A percentile compares a stretch with the other conserved stretches of the same genome.
Conservation (phyloP, 2,888 invertebrate species). For the Acanthopleura granulata region DNA sequence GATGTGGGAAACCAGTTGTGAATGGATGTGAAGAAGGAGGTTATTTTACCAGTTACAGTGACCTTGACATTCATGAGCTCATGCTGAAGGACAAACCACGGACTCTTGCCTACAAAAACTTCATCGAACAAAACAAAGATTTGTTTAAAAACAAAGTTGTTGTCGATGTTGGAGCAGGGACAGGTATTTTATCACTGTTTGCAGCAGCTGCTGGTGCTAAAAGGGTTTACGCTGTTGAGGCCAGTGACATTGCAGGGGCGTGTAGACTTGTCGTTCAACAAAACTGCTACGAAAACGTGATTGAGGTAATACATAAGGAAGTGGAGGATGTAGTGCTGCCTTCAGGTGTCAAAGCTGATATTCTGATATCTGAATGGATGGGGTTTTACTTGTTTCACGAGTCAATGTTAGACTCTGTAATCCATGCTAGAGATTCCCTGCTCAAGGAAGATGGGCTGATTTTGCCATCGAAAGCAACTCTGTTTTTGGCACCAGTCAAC, state of each 20-base stretch:
- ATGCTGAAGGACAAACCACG: slow-evolving; percentile 67
- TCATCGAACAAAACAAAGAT: slow-evolving; percentile 61
- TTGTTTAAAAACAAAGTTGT: slow-evolving; percentile 62
- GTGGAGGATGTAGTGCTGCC: slow-evolving; percentile 61
- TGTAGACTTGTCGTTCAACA: slow-evolving; percentile 56
- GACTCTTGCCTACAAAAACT: slow-evolving; percentile 62
- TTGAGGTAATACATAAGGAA: slow-evolving; percentile 56
- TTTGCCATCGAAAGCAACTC: slow-evolving; percentile 58
- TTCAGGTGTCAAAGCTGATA: slow-evolving; percentile 58
- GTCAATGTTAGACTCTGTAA: slow-evolving; percentile 66
- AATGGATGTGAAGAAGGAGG: slow-evolving; percentile 20
- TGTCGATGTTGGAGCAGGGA: slow-evolving; percentile 72
- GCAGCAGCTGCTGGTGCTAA: slow-evolving; percentile 65
- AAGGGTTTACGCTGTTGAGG: slow-evolving; percentile 66
- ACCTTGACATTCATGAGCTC: slow-evolving; percentile 62
- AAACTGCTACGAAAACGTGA: slow-evolving; percentile 53
- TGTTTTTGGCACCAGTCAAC: slow-evolving; percentile 61
- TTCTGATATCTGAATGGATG: slow-evolving; percentile 70
- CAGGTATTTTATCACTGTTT: slow-evolving; percentile 66
- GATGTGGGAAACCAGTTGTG: neutral
- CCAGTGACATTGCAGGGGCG: slow-evolving; percentile 53
- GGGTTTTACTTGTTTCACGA: slow-evolving; percentile 69
- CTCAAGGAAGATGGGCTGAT: slow-evolving; percentile 58
- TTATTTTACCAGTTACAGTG: slow-evolving; percentile 63
- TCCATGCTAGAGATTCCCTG: slow-evolving; percentile 64